Conservation (phyloP, 2,113 vertebrate genomes). For the Erpornis zantholeuca region DNA sequence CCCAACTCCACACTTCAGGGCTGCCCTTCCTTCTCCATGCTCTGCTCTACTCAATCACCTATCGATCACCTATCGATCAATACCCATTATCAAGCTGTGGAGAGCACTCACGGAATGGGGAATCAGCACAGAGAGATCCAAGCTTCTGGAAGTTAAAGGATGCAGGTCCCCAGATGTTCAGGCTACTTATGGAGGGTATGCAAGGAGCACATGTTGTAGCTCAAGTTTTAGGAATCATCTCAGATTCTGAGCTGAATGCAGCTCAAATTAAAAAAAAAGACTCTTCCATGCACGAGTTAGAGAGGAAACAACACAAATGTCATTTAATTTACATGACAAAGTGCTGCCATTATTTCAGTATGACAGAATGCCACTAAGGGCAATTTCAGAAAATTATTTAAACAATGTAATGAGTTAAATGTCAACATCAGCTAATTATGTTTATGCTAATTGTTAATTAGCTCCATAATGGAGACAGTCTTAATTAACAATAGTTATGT, state of each 20-base stretch:
- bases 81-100: background rate
- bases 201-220: background rate
- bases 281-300: constrained; percentile 9
- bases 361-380: constrained; percentile 88
- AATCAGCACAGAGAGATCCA: background rate
- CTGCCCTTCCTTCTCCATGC: background rate
- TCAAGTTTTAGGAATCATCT: background rate
- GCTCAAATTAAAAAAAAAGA: background rate
- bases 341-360: constrained; percentile 81
- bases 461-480: constrained; percentile 89
- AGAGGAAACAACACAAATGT: constrained; percentile 74
- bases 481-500: constrained; percentile 94
- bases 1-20: background rate
- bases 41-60: background rate
- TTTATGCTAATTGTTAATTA: constrained; percentile 99
- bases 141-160: background rate
- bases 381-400: constrained; percentile 97
- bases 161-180: background rate
- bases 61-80: background rate
- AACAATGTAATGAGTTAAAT: constrained; percentile 96
- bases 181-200: background rate
- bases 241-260: background rate
- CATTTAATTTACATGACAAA: constrained; percentile 92
- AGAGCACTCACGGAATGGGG: background rate
- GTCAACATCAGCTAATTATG: constrained; percentile 95